Evolutionary conservation across 2,797 vertebrate genomes (phyloP).

Genomic region (Eupleurogrammus muticus): DNA sequence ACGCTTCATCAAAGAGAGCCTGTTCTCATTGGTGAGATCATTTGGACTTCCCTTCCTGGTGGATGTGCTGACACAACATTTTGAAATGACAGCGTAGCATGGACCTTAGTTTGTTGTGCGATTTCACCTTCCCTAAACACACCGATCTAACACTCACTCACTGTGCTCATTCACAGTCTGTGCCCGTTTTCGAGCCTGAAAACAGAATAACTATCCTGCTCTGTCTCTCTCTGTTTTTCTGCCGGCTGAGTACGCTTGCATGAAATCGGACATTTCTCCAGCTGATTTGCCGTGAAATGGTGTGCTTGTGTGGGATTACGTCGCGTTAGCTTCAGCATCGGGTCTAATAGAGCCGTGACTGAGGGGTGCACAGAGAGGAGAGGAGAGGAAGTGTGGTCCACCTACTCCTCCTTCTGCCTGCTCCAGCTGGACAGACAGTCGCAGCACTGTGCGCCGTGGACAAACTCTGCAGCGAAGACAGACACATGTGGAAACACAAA

Average conservation of each 20-base stretch:
- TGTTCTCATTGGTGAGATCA: slow-evolving; percentile 54
- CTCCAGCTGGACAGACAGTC: slow-evolving; percentile 41
- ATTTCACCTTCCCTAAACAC: slow-evolving; percentile 4
- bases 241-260: slow-evolving; percentile 63
- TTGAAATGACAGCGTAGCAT: slow-evolving; percentile 47
- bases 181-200: slow-evolving; percentile 23
- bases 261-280: slow-evolving; percentile 84
- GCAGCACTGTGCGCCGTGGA: slow-evolving; percentile 52
- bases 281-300: slow-evolving; percentile 84
- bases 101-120: slow-evolving; percentile 29
- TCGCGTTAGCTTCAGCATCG: slow-evolving; percentile 56
- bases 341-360: slow-evolving; percentile 60
- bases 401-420: slow-evolving; percentile 35
- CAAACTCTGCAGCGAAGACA: slow-evolving; percentile 56
- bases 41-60: slow-evolving; percentile 28
- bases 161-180: slow-evolving; percentile 19
- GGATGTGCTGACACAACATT: slow-evolving; percentile 61
- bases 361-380: slow-evolving; percentile 10
- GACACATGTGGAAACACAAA: slow-evolving; percentile 61
- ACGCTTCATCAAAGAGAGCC: slow-evolving; percentile 41
- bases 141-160: slow-evolving; percentile 16
- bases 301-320: slow-evolving; percentile 80
- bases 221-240: slow-evolving; percentile 46
- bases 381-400: slow-evolving; percentile 41
- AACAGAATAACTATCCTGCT: slow-evolving; percentile 18